A percentile compares a stretch with the other conserved stretches of the same genome.
These are phyloP conservation scores for Trissoscelio sp. DNA, from an alignment of 2,888 invertebrate species.

Conservation along the genomic window DNA sequence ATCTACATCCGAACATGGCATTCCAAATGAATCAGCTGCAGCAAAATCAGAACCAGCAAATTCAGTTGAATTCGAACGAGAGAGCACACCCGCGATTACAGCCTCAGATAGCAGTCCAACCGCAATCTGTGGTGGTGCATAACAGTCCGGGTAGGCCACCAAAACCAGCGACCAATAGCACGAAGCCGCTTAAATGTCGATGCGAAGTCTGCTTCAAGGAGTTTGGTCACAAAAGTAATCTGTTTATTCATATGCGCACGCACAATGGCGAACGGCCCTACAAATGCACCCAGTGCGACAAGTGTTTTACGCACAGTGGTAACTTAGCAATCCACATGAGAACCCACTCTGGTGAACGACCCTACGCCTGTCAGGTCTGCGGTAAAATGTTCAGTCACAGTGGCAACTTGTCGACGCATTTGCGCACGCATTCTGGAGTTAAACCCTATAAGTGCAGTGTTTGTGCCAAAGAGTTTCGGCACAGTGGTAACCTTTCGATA, in stretches of 20 bases:
- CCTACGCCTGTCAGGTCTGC: constrained; percentile 82
- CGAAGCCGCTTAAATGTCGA: constrained; percentile 80
- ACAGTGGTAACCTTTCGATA: constrained; percentile 82
- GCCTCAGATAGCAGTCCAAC: constrained; percentile 58
- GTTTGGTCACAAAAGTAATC: constrained; percentile 82
- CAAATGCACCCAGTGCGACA: constrained; percentile 82
- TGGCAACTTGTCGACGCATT: constrained; percentile 81
- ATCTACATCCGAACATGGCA: constrained; percentile 72
- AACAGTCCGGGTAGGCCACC: constrained; percentile 78
- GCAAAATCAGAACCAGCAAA: constrained; percentile 61
- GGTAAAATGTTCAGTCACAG: constrained; percentile 83
- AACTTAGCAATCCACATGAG: constrained; percentile 82
- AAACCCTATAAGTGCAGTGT: constrained; percentile 82
- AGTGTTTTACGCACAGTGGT: constrained; percentile 82
- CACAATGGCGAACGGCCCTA: constrained; percentile 82
- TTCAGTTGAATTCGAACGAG: constrained; percentile 67
- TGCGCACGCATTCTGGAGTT: constrained; percentile 81
- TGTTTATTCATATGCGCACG: constrained; percentile 82
- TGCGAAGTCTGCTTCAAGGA: constrained; percentile 83
- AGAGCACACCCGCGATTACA: constrained; percentile 42
- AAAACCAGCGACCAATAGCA: constrained; percentile 71
- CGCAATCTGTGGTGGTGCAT: constrained; percentile 73
- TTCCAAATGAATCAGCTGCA: constrained; percentile 68
- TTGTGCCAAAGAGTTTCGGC: constrained; percentile 81
- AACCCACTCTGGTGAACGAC: constrained; percentile 82